A percentile compares a stretch with the other conserved stretches of the same genome.
Evolutionary conservation across 2,888 invertebrate genomes (phyloP).

Genomic region (Pterostichus niger): DNA sequence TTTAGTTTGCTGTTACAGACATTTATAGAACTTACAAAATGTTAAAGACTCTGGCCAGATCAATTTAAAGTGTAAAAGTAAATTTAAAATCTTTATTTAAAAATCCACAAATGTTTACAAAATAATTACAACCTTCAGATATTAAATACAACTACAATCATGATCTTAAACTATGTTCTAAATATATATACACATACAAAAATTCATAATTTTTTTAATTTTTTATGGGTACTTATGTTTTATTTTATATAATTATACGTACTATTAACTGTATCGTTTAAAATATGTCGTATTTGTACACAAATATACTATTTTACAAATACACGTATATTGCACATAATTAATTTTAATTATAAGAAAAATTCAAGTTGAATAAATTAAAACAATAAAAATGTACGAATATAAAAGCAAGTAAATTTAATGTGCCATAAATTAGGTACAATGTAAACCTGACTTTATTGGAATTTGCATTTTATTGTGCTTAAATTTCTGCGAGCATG

Average conservation of each 20-base stretch:
- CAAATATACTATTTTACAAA: background rate
- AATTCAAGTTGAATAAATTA: background rate
- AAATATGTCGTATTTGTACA: conserved; percentile 6
- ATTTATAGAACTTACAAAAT: no score
- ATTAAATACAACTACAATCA: conserved; percentile 21
- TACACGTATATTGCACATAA: no score
- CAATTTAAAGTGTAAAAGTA: background rate
- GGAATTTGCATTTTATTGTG: conserved; percentile 5
- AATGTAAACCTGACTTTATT: background rate
- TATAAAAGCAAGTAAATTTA: background rate
- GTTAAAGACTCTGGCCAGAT: background rate
- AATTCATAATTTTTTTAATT: conserved; percentile 9
- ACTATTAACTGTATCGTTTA: conserved; percentile 2
- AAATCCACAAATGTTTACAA: conserved; percentile 60
- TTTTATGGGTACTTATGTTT: background rate
- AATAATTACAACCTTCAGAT: conserved; percentile 52
- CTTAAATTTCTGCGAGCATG: conserved; percentile 5
- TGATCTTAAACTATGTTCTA: background rate
- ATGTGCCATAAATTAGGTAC: background rate
- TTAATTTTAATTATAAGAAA: background rate
- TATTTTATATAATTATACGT: conserved; percentile 1
- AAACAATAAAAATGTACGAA: no score
- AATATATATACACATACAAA: conserved; percentile 13
- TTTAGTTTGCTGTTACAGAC: no score
- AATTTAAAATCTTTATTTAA: conserved; percentile 60